Base-by-base conservation (phyloP, 2,888 invertebrate species). In the Idaea aversata region DNA sequence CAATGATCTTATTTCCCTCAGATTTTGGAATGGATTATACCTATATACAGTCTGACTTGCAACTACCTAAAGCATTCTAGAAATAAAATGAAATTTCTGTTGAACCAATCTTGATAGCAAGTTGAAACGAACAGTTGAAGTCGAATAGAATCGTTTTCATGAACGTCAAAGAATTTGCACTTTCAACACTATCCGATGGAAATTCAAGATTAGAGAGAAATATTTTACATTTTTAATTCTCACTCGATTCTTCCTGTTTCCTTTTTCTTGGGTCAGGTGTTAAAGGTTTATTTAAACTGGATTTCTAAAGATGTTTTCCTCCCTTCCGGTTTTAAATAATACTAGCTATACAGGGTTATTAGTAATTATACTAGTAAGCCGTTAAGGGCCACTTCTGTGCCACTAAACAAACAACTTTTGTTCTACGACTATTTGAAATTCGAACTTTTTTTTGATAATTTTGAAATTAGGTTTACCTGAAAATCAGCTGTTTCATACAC, bases 101-200 rank as follows among this genome's bases (percentile, higher is more conserved):
- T 6, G 15, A 58, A 58, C 58, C 58, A 59, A 59, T 16, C 16
- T 15, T 59, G 15, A 59, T 16, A 59, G 16, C 58, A 6, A 59
- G 15, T 59, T 16, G 6, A 59, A 16, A 15, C 6, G 58, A 15
- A 15, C 58, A 47, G 7, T 47, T 59, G 15, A 59, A 59, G 7
- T 59, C 58, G 16, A 34, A 67, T 65, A 64, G 67, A 67, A 61
- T 13, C 47, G 47, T 65, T 69, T 69, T 64, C 67, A 69, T 59
- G 59, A 59, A 59, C 59, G 34, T 47, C 63, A 16, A 36, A 67
- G 62, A 64, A 67, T 69, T 65, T 57, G 15, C 65, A 67, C 59
- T 61, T 67, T 69, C 63, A 69, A 67, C 67, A 64, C 58, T 64
- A 62, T 65, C 62, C 62, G 66, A 64, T 67, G 61, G 64, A 63